phyloP scores from a whole-genome alignment of 2,113 vertebrate species.

The Speoplatyrhinus poulsoni region DNA sequence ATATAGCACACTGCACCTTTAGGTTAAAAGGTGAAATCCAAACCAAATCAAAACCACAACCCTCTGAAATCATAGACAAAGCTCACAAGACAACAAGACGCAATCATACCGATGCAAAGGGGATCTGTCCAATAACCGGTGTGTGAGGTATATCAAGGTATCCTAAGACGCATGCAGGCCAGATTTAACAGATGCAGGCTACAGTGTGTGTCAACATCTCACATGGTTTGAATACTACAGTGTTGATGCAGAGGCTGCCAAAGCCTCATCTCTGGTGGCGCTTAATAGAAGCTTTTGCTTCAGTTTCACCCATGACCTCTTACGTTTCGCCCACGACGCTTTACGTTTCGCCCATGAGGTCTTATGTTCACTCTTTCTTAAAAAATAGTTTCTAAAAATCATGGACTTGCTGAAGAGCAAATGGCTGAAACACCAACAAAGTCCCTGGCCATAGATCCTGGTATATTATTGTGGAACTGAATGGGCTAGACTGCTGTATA shows the following conservation, averaged over 20 bases:
- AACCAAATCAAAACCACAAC: background rate
- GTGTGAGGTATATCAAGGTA: conserved; percentile 1
- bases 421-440: background rate
- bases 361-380: conserved; percentile 5
- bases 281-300: background rate
- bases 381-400: background rate
- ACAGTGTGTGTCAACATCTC: conserved; percentile 32
- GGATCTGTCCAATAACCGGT: conserved; percentile 44
- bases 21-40: too few species aligned
- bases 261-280: conserved; percentile 32
- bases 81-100: conserved; percentile 3
- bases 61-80: background rate
- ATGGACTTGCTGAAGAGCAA: background rate
- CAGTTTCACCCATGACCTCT: conserved; percentile 18
- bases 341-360: too few species aligned
- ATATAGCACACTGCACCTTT: too few species aligned
- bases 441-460: too few species aligned
- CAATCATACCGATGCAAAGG: conserved; percentile 27
- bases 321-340: too few species aligned
- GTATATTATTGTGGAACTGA: background rate
- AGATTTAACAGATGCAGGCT: background rate
- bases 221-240: conserved; percentile 58
- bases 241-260: conserved; percentile 11
- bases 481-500: background rate
- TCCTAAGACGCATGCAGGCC: background rate